Percentiles rank a stretch among this genome's conserved stretches.
phyloP scores from a whole-genome alignment of 2,888 invertebrate species.

The Caenorhabditis becei region DNA sequence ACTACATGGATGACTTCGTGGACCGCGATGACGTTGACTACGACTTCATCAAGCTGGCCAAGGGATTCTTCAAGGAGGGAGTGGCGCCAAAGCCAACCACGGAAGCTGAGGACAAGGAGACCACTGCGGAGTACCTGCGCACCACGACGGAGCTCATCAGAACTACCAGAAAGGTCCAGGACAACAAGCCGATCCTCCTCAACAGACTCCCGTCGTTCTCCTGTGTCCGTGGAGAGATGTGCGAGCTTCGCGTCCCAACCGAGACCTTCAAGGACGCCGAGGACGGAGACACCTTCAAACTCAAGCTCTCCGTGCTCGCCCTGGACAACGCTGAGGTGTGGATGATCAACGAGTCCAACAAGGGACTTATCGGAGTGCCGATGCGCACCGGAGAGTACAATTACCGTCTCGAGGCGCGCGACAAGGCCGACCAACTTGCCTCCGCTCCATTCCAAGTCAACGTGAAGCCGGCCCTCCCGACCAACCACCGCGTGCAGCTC shows the following conservation, averaged over 20 bases:
- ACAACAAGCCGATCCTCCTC: constrained; percentile 60
- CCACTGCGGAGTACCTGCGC: constrained; percentile 22
- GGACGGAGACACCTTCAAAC: constrained; percentile 74
- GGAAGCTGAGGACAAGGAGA: constrained; percentile 10
- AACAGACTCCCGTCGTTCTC: constrained; percentile 51
- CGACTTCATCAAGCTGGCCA: constrained; percentile 51
- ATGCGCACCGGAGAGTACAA: constrained; percentile 73
- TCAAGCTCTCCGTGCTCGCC: constrained; percentile 65
- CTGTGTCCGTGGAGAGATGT: constrained; percentile 70
- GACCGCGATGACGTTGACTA: constrained; percentile 58
- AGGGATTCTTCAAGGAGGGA: constrained; percentile 51
- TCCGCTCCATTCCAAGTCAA: constrained; percentile 69
- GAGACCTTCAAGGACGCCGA: constrained; percentile 78
- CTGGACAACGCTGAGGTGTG: constrained; percentile 62
- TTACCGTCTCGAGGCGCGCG: constrained; percentile 78
- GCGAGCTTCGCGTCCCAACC: constrained; percentile 71
- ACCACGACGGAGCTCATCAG: constrained; percentile 54
- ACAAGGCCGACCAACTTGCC: constrained; percentile 67
- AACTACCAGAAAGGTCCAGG: constrained; percentile 45
- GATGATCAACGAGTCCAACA: constrained; percentile 55
- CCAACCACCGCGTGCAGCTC: constrained; percentile 65
- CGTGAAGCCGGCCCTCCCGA: constrained; percentile 60
- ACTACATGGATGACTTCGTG: constrained; percentile 48
- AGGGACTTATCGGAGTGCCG: constrained; percentile 71
- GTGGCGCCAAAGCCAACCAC: constrained; percentile 37